Base-by-base conservation (phyloP, 2,113 vertebrate genomes). In the Dicerorhinus sumatrensis region DNA sequence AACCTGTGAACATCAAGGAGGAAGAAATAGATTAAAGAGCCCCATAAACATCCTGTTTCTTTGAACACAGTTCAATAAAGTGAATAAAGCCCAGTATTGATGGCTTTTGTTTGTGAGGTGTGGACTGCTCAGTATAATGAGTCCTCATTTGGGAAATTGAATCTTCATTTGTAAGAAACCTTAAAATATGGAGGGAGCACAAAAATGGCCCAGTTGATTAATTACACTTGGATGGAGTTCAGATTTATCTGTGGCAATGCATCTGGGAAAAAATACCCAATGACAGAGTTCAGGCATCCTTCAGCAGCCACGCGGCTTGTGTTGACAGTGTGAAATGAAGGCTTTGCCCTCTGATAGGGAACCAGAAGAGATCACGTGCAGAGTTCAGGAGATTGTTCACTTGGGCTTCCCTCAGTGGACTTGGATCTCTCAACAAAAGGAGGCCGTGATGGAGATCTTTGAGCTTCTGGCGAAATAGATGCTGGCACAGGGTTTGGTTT, bases 321-420 rank as follows among this genome's bases (percentile, higher is more conserved):
- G 62, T 80, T 87, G 90, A 96, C 76, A 84, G 33, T 0, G 69
- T 77, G 96, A 98, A 97, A 97, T 56, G 91, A 31, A 60, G 89
- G 56, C 46, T 97, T 95, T 93, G 51, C 88, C 95, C 93, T 96
- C 81, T 94, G 77, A 97, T 46, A 93, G 88, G 87, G 89, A 72
- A 87, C 29, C 70, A 3, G 69, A 42, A 86, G 48, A 42, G 87
- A 87, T 80, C 69, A 86, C 29, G 39, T 51, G 56, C 46, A 54
- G 69, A 83, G 31, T 77, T 79, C 33, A 89, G 54, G 20, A 81
- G 60, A 89, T 18, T 83, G 21, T 96, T 60, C 54, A 65, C 36
- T 83, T 84, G 60, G 20, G 62, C 25, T 69, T 63, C 46, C 13
- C 63, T 76, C 31, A 20, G 31, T 62, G 33, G 86, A 36, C 12